A percentile compares a stretch with the other conserved stretches of the same genome.
Evolutionary conservation across 2,797 vertebrate genomes (phyloP).

Genomic region (Danionella dracula): DNA sequence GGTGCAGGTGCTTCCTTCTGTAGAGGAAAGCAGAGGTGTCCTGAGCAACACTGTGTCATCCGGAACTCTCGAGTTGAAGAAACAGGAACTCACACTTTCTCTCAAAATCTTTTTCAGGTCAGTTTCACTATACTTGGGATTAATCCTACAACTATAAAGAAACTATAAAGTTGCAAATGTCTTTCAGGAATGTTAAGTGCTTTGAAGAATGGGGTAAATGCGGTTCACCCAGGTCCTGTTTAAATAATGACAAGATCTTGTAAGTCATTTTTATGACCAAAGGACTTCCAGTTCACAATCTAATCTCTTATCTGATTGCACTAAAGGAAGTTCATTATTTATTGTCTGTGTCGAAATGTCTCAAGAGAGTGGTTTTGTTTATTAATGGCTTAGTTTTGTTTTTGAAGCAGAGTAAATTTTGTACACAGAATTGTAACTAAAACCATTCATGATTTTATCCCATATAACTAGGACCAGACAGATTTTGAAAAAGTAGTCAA

Average conservation of each 20-base stretch:
- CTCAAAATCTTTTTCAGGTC: too few species aligned
- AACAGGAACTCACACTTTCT: neutral
- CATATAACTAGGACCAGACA: too few species aligned
- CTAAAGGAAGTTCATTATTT: neutral
- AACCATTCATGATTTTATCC: too few species aligned
- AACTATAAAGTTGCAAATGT: too few species aligned
- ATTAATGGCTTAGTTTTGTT: neutral
- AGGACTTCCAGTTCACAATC: neutral
- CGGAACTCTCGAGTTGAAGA: neutral
- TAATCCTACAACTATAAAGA: neutral
- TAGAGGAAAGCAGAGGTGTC: slow-evolving; percentile 28
- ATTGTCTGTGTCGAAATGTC: neutral
- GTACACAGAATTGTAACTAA: too few species aligned
- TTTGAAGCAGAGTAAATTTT: neutral
- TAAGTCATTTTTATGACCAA: neutral
- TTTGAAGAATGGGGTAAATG: neutral
- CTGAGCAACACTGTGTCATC: slow-evolving; percentile 8
- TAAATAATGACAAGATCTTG: neutral
- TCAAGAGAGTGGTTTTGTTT: neutral
- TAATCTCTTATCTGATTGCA: neutral
- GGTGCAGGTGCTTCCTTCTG: slow-evolving; percentile 44
- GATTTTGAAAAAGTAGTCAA: too few species aligned
- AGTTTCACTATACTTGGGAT: neutral
- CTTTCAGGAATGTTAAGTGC: too few species aligned
- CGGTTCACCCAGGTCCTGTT: neutral